Conservation (phyloP, 2,113 vertebrate species). For the Pelecanoides urinatrix region DNA sequence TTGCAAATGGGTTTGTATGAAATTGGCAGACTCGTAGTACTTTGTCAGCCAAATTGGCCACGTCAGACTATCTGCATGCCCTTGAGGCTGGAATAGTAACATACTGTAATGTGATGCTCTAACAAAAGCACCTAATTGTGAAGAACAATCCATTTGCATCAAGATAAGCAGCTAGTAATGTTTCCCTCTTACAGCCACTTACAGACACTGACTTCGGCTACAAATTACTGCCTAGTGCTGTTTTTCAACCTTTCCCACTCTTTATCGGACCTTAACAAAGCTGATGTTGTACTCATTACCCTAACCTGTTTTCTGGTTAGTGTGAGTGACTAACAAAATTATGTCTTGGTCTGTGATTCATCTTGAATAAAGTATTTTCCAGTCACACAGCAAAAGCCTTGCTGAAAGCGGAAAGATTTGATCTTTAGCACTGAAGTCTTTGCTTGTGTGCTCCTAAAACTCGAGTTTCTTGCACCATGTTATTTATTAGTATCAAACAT, state of each 20-base stretch:
- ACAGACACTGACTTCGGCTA: slow-evolving; percentile 1
- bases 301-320: slow-evolving; percentile 54
- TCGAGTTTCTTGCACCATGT: background rate
- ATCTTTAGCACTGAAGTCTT: slow-evolving; percentile 30
- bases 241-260: slow-evolving; percentile 34
- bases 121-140: slow-evolving; percentile 50
- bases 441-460: background rate
- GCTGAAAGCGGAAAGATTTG: slow-evolving; percentile 56
- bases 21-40: slow-evolving; percentile 9
- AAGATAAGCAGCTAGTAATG: slow-evolving; percentile 45
- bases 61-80: background rate
- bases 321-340: slow-evolving; percentile 58
- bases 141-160: slow-evolving; percentile 46
- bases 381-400: slow-evolving; percentile 51
- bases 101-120: slow-evolving; percentile 1
- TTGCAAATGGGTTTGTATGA: background rate
- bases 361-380: slow-evolving; percentile 69
- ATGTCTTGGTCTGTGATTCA: slow-evolving; percentile 67
- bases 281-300: slow-evolving; percentile 2
- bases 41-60: slow-evolving; percentile 21
- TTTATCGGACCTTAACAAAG: slow-evolving; percentile 38
- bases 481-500: slow-evolving; percentile 25
- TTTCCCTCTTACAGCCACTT: slow-evolving; percentile 32
- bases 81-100: slow-evolving; percentile 10
- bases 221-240: background rate